Evolutionary conservation across 2,888 invertebrate genomes (phyloP), one percentile per base, ranked within the genome.

Genomic region (Trachelus stipa): DNA sequence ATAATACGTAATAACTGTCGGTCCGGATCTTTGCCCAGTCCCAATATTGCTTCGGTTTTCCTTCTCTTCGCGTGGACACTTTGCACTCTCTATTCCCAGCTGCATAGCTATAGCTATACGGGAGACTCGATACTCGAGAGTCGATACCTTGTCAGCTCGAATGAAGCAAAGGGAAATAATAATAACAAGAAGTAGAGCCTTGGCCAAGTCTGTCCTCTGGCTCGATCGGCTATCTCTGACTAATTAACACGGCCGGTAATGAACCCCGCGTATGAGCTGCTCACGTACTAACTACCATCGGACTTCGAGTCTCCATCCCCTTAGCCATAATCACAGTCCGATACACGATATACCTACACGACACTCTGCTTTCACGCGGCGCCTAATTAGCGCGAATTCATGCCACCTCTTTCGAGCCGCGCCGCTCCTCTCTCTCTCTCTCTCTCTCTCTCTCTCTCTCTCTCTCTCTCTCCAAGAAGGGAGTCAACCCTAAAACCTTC

Each of bases 241-340:
- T 90, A 90, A 90, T 90, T 90, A 90, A 90, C 89, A 88, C 87
- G 88, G 85, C 84, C 84, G 86, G 87, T 89, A 89, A 89, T 88
- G 89, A 89, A 89, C 87, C 88, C 83, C 80, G 82, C 81, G 78
- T 83, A 83, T 83, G 81, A 77, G 76, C 68, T 76, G 76, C 81
- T 77, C 80, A 74, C 80, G 80, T 77, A 68, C 78, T 56, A 56
- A 56, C 56, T 56, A 76, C 79, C 31, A 56, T 68, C 77, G 35
- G 77, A 73, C 76, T 83, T 82, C 78, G 81, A 81, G 82, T 74
- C 84, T 81, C 80, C 78, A 81, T 34, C 34, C 71, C 71, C 81
- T 83, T 82, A 85, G 81, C 84, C 81, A 84, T 87, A 87, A 87
- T 87, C 87, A 87, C 85, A 81, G 84, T 83, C 73, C 84, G 87